A percentile compares a stretch with the other conserved stretches of the same genome.
Evolutionary conservation across 1,140 invertebrate genomes (phyloP).

Genomic region (Drosophila funebris): DNA sequence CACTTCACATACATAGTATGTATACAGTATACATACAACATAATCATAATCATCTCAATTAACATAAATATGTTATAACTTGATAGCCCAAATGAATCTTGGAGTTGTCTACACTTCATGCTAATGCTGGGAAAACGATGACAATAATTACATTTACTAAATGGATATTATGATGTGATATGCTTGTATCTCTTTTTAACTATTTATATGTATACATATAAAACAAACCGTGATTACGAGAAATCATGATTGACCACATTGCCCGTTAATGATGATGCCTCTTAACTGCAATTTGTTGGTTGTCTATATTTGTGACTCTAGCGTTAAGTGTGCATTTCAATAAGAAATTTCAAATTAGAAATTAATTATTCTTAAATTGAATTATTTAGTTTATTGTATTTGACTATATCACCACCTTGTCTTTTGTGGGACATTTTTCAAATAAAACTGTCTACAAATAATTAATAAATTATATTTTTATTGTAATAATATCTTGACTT

Average conservation of each 20-base stretch:
- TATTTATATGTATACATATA: not conserved
- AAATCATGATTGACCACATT: conserved; percentile 53
- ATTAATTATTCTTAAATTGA: too few relatives aligned
- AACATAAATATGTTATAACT: not conserved
- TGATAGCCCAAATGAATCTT: conserved; percentile 10
- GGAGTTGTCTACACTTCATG: conserved; percentile 29
- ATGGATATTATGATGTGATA: conserved; percentile 43
- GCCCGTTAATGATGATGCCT: conserved; percentile 52
- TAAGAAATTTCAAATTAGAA: too few relatives aligned
- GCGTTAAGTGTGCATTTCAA: too few relatives aligned
- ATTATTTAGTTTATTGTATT: not conserved
- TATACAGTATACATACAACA: not conserved
- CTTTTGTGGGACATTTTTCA: too few relatives aligned
- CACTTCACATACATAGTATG: not conserved
- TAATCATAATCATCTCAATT: conserved; percentile 9
- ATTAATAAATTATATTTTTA: conserved; percentile 83
- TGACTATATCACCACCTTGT: too few relatives aligned
- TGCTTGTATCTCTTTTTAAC: not conserved
- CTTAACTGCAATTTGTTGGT: conserved; percentile 51
- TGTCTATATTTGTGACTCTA: too few relatives aligned
- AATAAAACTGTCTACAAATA: conserved; percentile 43
- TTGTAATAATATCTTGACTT: conserved; percentile 80
- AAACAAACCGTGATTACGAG: conserved; percentile 50
- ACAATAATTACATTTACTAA: conserved; percentile 73
- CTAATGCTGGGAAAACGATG: conserved; percentile 55